phyloP scores from a whole-genome alignment of 2,113 vertebrate species.

The Carlito syrichta region DNA sequence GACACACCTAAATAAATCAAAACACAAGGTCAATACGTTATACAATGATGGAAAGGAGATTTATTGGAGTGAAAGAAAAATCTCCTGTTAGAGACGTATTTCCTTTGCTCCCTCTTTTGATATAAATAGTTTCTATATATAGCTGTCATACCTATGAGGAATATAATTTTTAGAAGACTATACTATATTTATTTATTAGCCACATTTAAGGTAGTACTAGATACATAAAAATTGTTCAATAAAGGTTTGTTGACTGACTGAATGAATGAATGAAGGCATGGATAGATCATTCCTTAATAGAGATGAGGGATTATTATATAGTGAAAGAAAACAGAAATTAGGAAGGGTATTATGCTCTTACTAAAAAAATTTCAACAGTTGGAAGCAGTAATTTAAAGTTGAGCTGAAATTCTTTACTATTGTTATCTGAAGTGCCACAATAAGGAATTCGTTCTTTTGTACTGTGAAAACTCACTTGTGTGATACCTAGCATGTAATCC shows the following conservation, averaged over 20 bases:
- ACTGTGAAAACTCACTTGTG: constrained; percentile 70
- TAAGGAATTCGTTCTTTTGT: constrained; percentile 69
- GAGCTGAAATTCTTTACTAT: constrained; percentile 65
- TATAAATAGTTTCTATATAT: neutral
- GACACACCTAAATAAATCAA: constrained; percentile 9
- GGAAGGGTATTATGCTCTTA: neutral
- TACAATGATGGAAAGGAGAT: neutral
- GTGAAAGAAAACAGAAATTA: constrained; percentile 26
- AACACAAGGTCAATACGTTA: constrained; percentile 13
- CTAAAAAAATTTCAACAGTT: constrained; percentile 13
- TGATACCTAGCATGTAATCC: constrained; percentile 79
- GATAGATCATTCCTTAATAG: neutral
- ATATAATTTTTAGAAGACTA: neutral
- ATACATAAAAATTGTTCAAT: neutral
- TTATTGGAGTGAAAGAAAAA: constrained; percentile 16
- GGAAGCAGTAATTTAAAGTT: constrained; percentile 57
- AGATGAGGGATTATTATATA: constrained; percentile 37
- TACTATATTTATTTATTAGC: neutral
- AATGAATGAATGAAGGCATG: neutral
- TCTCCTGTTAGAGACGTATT: constrained; percentile 6
- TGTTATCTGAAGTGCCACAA: constrained; percentile 71
- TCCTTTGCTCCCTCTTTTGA: constrained; percentile 12
- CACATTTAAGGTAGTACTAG: neutral
- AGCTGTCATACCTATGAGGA: neutral
- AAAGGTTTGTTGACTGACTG: neutral